These are phyloP conservation scores for Sycobia sp. DNA, from an alignment of 1,140 invertebrate genomes.

Conservation along the genomic window DNA sequence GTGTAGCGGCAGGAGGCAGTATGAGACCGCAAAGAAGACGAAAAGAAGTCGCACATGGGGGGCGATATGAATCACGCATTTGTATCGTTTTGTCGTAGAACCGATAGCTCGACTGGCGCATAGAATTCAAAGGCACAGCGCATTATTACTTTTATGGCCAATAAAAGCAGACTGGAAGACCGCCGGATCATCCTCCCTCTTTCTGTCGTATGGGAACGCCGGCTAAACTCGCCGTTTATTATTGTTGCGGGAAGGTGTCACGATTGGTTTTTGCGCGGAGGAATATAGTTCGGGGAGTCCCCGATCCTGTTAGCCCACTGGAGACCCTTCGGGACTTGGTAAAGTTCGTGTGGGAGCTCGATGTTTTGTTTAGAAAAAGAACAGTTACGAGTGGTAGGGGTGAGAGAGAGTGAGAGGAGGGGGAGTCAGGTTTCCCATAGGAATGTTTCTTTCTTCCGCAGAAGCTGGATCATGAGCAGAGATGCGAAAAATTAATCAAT, in stretches of 20 bases:
- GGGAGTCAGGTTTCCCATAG: constrained; percentile 31
- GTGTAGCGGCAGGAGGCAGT: too few species aligned
- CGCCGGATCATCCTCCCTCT: not conserved
- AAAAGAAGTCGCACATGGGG: constrained; percentile 14
- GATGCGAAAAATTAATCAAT: constrained; percentile 20
- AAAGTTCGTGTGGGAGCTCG: constrained; percentile 13
- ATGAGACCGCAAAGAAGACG: not conserved
- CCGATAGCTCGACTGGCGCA: constrained; percentile 43
- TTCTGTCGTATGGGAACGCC: too few species aligned
- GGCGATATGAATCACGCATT: constrained; percentile 40
- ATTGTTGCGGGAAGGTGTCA: constrained; percentile 56
- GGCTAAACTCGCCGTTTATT: constrained; percentile 39
- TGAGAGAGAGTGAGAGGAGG: too few species aligned
- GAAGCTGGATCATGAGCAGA: constrained; percentile 8
- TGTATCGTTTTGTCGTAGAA: constrained; percentile 57
- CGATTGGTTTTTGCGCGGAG: constrained; percentile 57
- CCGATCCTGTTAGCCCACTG: constrained; percentile 56
- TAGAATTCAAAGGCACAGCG: constrained; percentile 51
- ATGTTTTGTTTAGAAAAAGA: constrained; percentile 36
- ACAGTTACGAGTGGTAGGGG: too few species aligned
- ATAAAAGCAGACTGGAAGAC: constrained; percentile 46
- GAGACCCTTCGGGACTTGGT: constrained; percentile 42
- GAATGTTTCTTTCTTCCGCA: constrained; percentile 11
- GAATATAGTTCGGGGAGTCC: constrained; percentile 61
- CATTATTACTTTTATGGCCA: constrained; percentile 62